These are phyloP conservation scores for Artemia sinica DNA, from an alignment of 2,888 invertebrate species.

Conservation along the genomic window DNA sequence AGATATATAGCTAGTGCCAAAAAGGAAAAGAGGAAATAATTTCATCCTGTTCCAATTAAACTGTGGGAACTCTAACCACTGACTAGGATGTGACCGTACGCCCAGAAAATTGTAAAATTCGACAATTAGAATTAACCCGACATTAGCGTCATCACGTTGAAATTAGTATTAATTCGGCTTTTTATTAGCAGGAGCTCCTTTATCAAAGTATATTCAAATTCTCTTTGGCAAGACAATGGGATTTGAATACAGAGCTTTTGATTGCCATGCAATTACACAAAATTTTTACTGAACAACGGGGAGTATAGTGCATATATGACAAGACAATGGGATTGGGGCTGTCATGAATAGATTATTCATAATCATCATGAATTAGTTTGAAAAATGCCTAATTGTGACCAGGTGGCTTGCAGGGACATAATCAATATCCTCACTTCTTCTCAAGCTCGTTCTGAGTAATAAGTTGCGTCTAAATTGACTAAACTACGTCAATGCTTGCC, in stretches of 20 bases:
- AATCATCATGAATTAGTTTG: conserved; percentile 1
- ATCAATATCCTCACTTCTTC: neutral
- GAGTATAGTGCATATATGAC: neutral
- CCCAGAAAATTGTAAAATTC: no score
- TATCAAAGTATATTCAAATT: conserved; percentile 11
- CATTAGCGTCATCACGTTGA: no score
- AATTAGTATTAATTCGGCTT: no score
- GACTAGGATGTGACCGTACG: no score
- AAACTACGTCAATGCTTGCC: no score
- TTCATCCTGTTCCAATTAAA: no score
- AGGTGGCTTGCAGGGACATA: neutral
- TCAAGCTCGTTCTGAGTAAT: no score
- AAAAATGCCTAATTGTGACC: conserved; percentile 8
- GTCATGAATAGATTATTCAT: conserved; percentile 2
- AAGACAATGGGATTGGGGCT: conserved; percentile 2
- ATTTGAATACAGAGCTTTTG: conserved; percentile 7
- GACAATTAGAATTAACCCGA: no score
- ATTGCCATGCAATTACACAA: conserved; percentile 11
- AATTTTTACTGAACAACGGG: neutral
- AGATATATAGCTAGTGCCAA: no score
- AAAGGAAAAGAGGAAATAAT: no score
- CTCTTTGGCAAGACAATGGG: neutral
- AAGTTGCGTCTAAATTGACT: no score
- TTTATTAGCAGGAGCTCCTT: neutral
- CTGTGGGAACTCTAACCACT: no score